Evolutionary conservation across 2,888 invertebrate genomes (phyloP).

Genomic region (Noctua fimbriata): DNA sequence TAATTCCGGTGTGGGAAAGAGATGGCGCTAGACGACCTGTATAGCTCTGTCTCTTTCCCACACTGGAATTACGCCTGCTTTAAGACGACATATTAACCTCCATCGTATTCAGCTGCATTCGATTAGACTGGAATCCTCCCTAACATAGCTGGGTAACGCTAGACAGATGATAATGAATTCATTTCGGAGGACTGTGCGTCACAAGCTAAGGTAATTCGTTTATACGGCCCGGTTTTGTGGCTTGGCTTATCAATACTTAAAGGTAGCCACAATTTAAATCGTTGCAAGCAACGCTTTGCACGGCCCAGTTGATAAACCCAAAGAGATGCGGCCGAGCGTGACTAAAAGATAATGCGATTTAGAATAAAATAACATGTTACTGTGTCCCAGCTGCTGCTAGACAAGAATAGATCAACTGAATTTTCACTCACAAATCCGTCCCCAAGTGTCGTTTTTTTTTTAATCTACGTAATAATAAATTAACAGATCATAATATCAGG

Average conservation of each 20-base stretch:
- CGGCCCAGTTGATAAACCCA: constrained; percentile 49
- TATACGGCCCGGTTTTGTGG: background rate
- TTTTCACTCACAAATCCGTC: background rate
- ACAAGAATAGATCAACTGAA: background rate
- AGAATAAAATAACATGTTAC: constrained; percentile 37
- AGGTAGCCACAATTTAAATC: constrained; percentile 26
- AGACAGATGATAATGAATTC: background rate
- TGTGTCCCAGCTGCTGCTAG: constrained; percentile 10
- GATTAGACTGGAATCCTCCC: background rate
- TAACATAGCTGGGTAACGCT: background rate
- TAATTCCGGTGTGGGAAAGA: no score
- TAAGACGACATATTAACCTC: no score
- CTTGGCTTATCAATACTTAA: constrained; percentile 11
- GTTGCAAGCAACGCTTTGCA: constrained; percentile 40
- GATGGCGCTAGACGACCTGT: no score
- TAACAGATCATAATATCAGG: no score
- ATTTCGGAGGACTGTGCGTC: background rate
- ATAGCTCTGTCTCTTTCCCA: no score
- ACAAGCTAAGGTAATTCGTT: background rate
- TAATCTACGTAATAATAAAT: no score
- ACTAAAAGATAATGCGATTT: constrained; percentile 50
- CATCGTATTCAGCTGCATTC: background rate
- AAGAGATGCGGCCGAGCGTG: constrained; percentile 46
- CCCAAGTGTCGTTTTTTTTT: no score
- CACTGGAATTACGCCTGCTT: no score